Evolutionary conservation across 2,888 invertebrate species (phyloP), one percentile per base, ranked within the genome.

Genomic region (Bellardia bayeri): DNA sequence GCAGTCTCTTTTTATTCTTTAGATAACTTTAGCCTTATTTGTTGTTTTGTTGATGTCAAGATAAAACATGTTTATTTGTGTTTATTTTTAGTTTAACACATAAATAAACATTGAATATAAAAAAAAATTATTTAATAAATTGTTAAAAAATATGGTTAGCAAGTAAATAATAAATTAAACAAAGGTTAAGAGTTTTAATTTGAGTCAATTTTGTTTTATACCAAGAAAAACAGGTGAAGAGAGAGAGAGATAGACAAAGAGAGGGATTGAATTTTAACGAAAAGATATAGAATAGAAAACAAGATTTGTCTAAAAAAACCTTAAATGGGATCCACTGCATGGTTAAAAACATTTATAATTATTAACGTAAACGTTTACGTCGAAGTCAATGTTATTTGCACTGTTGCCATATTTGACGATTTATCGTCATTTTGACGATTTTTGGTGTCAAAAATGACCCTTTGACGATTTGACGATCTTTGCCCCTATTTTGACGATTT

Each of bases 241-340:
- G 58, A 72, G 13, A 72, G 13, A 13, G 13, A 16, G 5, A 54
- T 9, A 33, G 13, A 58, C 7, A 66, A 6, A 82, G 74, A 9
- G 9, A 68, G 49, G 49, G 7, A 13, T 11, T 68, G 33, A 49
- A 49, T 13, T 49, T 14, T 54, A 9, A 23, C 23, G 23, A 1
- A 68, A 68, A n/a, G 58, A 56, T 74, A 80, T 69, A 85, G 66
- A 85, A 80, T 30, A 75, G 68, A 82, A 82, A 82, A 82, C 72
- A 58, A 49, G 61, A 75, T 54, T 51, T 69, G 69, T 58, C 11
- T 23, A 9, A 2, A 23, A 16, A 23, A 56, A 23, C 23, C 33
- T 11, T 3, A 58, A 58, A 13, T 58, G 58, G 58, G 13, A 58
- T 58, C 30, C 58, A 58, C 33, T 23, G 23, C 3, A 3, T 2